Evolutionary conservation across 2,888 invertebrate genomes (phyloP), one percentile per base, ranked within the genome.

Genomic region (Dascillus cervinus): DNA sequence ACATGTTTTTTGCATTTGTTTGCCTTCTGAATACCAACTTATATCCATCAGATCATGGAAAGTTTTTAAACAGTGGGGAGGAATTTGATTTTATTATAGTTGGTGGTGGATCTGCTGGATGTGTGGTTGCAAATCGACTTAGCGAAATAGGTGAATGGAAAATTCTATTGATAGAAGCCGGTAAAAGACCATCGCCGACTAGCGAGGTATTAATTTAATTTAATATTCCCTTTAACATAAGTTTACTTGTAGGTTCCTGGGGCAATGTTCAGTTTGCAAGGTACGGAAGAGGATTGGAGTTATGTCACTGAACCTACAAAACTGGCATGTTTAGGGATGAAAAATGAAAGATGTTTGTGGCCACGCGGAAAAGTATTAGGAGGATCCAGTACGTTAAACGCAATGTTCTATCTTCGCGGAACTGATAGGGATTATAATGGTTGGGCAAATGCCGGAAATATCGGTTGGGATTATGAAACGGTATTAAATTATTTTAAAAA

Each of bases 401-500:
- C 86, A 8, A 90, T 92, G 90, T 75, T 90, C 13, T 92, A 92
- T 65, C 80, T 89, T 6, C 73, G 92, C 29, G 91, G 91, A 29
- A 90, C 88, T 52, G 74, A 77, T 45, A 76, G 78, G 34, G 90
- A 91, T 54, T 92, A 87, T 64, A 85, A 91, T 56, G 70, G 76
- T 11, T 92, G 92, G 92, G 84, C 82, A 15, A 69, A 71, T 0
- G 65, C 80, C 14, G 91, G 90, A 1, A 88, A 88, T 58, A 68
- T 73, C 0, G 91, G 90, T 8, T 92, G 92, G 92, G 77, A 79
- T 8, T 88, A 83, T 60, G 72, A 79, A 19, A 75, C 83, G 41
- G 81, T 89, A 3, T 62, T 89, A 26, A 83, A 81, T 3, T 87
- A 87, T 55, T 89, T 88, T 56, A 66, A 81, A 14, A 89, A 87